These are phyloP conservation scores for Erebia epiphron DNA, from an alignment of 2,888 invertebrate species.

Conservation along the genomic window DNA sequence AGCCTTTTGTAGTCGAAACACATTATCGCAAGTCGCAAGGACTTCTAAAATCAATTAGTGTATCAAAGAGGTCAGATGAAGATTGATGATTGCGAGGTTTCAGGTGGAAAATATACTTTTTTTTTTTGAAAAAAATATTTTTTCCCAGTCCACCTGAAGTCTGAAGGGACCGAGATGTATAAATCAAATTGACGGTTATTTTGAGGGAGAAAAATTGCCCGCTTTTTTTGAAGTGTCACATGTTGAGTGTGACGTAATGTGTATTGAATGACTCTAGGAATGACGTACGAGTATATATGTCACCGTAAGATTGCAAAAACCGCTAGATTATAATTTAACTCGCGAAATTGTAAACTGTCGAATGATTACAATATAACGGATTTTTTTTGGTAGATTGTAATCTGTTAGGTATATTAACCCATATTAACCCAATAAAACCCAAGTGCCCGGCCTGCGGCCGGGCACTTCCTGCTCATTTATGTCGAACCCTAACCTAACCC, in stretches of 20 bases:
- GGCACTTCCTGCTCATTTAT: too few relatives aligned
- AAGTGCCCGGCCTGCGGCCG: too few relatives aligned
- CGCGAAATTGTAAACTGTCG: too few relatives aligned
- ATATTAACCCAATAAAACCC: too few relatives aligned
- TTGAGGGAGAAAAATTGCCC: neutral
- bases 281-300: too few relatives aligned
- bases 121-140: constrained; percentile 6
- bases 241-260: neutral
- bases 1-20: neutral
- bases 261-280: neutral
- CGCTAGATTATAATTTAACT: too few relatives aligned
- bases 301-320: too few relatives aligned
- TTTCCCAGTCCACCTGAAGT: constrained; percentile 16
- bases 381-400: too few relatives aligned
- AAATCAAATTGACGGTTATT: constrained; percentile 22
- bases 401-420: too few relatives aligned
- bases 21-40: neutral
- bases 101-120: constrained; percentile 11
- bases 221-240: constrained; percentile 6
- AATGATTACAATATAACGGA: too few relatives aligned
- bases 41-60: constrained; percentile 16
- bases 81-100: constrained; percentile 8
- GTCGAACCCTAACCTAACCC: too few relatives aligned
- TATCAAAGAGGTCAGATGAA: constrained; percentile 21
- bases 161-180: constrained; percentile 15